phyloP scores from a whole-genome alignment of 2,797 vertebrate species.

The Paedocypris micromegethes region DNA sequence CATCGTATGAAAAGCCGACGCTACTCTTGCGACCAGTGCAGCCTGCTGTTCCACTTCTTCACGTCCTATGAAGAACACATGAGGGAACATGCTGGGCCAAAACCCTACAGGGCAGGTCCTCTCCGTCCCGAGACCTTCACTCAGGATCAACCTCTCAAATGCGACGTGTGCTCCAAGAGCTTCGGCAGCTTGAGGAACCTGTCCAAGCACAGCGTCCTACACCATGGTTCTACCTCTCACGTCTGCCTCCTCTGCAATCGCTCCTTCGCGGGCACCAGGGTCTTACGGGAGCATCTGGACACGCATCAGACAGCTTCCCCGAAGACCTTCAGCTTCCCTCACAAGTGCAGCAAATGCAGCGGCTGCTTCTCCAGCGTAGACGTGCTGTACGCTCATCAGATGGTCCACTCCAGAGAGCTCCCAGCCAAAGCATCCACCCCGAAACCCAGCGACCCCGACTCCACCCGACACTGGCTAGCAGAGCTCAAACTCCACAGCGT shows the following conservation, averaged over 20 bases:
- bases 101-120: slow-evolving; percentile 38
- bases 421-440: slow-evolving; percentile 23
- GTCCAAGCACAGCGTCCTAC: slow-evolving; percentile 49
- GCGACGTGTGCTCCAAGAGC: slow-evolving; percentile 49
- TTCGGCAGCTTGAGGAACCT: slow-evolving; percentile 48
- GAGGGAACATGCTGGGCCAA: slow-evolving; percentile 45
- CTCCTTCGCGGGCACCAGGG: slow-evolving; percentile 34
- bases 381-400: slow-evolving; percentile 54
- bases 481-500: slow-evolving; percentile 21
- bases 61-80: slow-evolving; percentile 52
- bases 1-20: slow-evolving; percentile 27
- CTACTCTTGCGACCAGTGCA: slow-evolving; percentile 50
- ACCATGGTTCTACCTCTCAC: slow-evolving; percentile 41
- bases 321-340: slow-evolving; percentile 36
- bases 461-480: not conserved
- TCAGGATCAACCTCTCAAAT: slow-evolving; percentile 33
- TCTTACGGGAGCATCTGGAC: slow-evolving; percentile 44
- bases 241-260: slow-evolving; percentile 39
- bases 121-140: slow-evolving; percentile 44
- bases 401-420: slow-evolving; percentile 40
- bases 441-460: slow-evolving; percentile 1
- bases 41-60: slow-evolving; percentile 49
- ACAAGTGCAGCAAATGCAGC: slow-evolving; percentile 49
- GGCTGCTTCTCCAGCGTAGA: slow-evolving; percentile 50
- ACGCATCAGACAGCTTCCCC: slow-evolving; percentile 8